phyloP scores from a whole-genome alignment of 1,140 invertebrate species.

The Brachionus asplanchnoidis region DNA sequence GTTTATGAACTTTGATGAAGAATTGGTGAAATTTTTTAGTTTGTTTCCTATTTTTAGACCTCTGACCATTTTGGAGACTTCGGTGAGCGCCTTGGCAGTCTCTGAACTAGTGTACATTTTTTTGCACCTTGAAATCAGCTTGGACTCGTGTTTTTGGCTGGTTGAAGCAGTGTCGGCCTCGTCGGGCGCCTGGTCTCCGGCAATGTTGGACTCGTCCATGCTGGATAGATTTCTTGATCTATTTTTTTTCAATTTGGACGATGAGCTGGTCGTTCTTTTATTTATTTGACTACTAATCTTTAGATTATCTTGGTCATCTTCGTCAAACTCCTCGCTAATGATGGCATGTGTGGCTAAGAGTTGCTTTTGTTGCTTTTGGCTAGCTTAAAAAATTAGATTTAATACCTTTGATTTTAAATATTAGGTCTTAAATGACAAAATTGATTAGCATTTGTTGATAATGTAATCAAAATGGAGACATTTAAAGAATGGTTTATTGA shows the following conservation, averaged over 20 bases:
- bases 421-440: background rate
- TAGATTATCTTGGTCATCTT: background rate
- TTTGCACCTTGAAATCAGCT: constrained; percentile 23
- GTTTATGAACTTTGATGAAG: background rate
- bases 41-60: constrained; percentile 25
- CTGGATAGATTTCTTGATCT: background rate
- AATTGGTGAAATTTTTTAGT: constrained; percentile 1
- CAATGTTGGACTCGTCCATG: background rate
- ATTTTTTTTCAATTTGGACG: background rate
- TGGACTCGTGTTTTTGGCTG: background rate
- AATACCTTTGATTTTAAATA: background rate
- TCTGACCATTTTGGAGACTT: constrained; percentile 28
- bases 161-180: background rate
- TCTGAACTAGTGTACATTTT: constrained; percentile 26
- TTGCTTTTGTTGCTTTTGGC: constrained; percentile 23
- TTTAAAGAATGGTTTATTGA: background rate
- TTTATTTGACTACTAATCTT: constrained; percentile 18
- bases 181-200: background rate
- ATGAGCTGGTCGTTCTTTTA: background rate
- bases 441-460: background rate
- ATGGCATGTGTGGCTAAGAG: background rate
- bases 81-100: constrained; percentile 4
- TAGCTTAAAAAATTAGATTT: constrained; percentile 11
- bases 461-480: background rate
- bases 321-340: background rate